Conservation (phyloP, 2,797 vertebrate genomes). For the Falco berigora region DNA sequence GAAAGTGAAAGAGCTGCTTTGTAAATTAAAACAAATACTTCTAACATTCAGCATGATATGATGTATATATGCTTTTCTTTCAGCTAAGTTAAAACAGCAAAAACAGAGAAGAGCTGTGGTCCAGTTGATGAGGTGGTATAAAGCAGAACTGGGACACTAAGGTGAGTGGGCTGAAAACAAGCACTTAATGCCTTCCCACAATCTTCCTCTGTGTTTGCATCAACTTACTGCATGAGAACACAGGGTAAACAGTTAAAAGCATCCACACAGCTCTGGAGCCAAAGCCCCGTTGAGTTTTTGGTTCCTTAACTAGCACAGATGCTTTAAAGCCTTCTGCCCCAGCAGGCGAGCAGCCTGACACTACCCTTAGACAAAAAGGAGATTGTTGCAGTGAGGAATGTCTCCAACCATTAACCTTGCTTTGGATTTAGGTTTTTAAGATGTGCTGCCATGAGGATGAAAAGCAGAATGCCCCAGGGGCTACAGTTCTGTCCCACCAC, state of each 20-base stretch:
- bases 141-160: neutral
- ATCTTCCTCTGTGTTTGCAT: neutral
- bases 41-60: neutral
- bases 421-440: neutral
- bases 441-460: neutral
- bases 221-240: neutral
- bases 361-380: neutral
- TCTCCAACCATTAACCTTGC: neutral
- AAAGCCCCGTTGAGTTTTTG: neutral
- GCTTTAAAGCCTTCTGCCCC: neutral
- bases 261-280: neutral
- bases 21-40: neutral
- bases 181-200: neutral
- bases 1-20: neutral
- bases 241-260: neutral
- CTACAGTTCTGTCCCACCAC: neutral
- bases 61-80: neutral
- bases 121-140: neutral
- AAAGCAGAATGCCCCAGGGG: neutral
- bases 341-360: neutral
- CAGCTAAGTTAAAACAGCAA: neutral
- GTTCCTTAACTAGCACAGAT: neutral
- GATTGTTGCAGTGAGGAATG: neutral
- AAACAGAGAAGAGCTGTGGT: neutral
- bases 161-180: neutral